Base-by-base conservation (phyloP, 2,113 vertebrate species). In the Sylvietta virens region DNA sequence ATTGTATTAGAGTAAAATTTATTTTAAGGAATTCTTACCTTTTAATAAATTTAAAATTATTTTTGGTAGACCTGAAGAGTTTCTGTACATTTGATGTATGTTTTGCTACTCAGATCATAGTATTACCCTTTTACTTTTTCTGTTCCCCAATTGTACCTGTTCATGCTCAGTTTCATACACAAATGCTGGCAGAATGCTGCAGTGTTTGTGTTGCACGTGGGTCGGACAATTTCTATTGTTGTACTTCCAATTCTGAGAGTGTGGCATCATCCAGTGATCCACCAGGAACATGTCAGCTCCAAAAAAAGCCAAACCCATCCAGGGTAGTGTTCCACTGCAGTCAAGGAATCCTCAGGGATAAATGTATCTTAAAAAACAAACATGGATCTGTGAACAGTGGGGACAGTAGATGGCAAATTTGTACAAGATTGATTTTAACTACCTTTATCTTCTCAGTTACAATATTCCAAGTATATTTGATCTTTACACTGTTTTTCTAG, bases 71-170 rank as follows among this genome's bases (percentile, higher is more conserved):
- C 30, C 27, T 42, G 53, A 39, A 66, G 45, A 28, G 15, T 76
- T 89, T 81, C 15, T 84, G 20, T 71, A 11, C 26, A 9, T 53
- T 24, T 53, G 13, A 35, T 65, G 7, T 26, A 8, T 21, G 31
- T 57, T 86, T 89, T 81, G 40, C n/a, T 33, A 7, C 40, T 81
- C 53, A 31, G 40, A 64, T 71, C 17, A 3, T 56, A 62, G 37
- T 33, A 14, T 58, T 86, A 6, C 33, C 35, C 33, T 92, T 44
- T 61, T 21, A n/a, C 54, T 88, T 65, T 70, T 78, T 39, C 27
- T 81, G 31, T 77, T 91, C 15, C 9, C 27, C 31, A 8, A 0
- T 40, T 0, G 0, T 84, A 51, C 37, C 10, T 51, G 1, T 47
- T 94, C 9, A 3, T 37, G 26, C 8, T 72, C 27, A 31, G 12